phyloP scores from a whole-genome alignment of 2,888 invertebrate species.

The Abrostola tripartita region DNA sequence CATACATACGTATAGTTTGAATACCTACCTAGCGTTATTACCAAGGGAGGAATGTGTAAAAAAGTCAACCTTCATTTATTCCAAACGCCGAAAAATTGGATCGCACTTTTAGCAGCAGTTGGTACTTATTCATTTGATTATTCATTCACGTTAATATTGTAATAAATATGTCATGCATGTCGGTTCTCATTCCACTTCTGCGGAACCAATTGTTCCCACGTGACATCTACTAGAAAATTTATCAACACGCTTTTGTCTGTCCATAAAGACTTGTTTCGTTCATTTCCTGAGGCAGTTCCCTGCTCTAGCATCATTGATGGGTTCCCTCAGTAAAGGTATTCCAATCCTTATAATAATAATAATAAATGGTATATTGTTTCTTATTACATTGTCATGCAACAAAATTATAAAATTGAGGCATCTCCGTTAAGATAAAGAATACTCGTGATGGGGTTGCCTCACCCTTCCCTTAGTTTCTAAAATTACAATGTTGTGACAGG shows the following conservation, averaged over 20 bases:
- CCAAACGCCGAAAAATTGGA: constrained; percentile 8
- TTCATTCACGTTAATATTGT: constrained; percentile 2
- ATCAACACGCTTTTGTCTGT: constrained; percentile 26
- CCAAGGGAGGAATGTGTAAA: not conserved
- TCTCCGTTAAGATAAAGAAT: no score
- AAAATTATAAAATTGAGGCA: no score
- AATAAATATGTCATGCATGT: constrained; percentile 3
- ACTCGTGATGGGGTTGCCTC: no score
- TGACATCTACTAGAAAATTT: constrained; percentile 27
- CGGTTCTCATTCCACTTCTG: constrained; percentile 3
- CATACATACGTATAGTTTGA: constrained; percentile 13
- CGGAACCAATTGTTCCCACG: constrained; percentile 16
- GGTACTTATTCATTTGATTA: not conserved
- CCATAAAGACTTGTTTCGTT: constrained; percentile 20
- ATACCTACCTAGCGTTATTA: constrained; percentile 11
- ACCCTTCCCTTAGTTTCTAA: no score
- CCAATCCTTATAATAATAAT: no score
- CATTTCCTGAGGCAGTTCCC: constrained; percentile 16
- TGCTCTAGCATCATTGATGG: constrained; percentile 17
- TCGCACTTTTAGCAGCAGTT: constrained; percentile 1
- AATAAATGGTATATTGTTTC: no score
- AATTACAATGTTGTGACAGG: no score
- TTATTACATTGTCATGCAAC: no score
- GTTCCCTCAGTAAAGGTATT: not conserved
- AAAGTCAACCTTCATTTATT: constrained; percentile 16